Evolutionary conservation across 2,797 vertebrate genomes (phyloP), one percentile per base, ranked within the genome.

Genomic region (Phylloscopus collybita): DNA sequence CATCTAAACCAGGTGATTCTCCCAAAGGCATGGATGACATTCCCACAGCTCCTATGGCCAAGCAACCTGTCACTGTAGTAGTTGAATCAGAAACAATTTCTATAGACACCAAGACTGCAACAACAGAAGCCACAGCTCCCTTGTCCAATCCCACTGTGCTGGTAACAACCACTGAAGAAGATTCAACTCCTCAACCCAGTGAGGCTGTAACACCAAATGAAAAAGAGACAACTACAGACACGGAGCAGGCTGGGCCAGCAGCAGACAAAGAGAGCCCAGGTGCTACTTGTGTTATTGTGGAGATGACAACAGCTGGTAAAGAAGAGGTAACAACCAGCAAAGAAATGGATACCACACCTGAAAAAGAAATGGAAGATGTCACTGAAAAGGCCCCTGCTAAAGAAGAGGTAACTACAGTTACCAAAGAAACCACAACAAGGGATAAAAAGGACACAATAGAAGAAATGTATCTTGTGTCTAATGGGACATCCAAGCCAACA

Each of bases 401-500:
- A 26, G 60, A 34, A 80, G 88, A 92, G 69, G 87, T 86, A 76
- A 90, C 75, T 15, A 79, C 94, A 80, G 75, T 67, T 38, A 62
- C 62, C 36, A 87, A 82, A 78, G 95, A 86, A 36, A 91, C 72
- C 70, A 59, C 76, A 6, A 70, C 84, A 36, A 92, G 93, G 32
- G 90, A 84, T 36, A 79, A 95, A 89, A 96, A 96, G 84, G 96
- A 95, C 27, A 94, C 89, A 0, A 93, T 89, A 80, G 95, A 86
- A 87, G 93, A 91, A 84, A 90, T 70, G 59, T 84, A 81, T 70
- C 34, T 91, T 73, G 51, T 67, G 64, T 62, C 96, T 15, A 92
- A 95, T 25, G 96, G 94, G 8, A 92, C 88, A 71, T 82, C 96
- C 74, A 91, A 94, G 21, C 96, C 96, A 79, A 86, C 90, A 30